Conservation (phyloP, 1,140 invertebrate species). For the Drosophila asahinai region DNA sequence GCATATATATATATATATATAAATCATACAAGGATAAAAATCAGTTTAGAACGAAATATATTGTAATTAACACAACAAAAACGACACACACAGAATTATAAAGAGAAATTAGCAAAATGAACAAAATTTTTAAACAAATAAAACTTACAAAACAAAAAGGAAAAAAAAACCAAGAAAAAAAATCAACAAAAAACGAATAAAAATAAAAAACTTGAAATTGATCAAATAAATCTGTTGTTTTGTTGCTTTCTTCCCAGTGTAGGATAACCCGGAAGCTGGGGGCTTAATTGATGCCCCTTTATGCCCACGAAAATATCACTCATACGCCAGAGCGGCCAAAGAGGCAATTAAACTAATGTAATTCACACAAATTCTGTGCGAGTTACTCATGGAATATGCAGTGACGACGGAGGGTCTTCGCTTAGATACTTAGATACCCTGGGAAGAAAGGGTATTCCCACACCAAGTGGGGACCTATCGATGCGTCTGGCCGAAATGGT, state of each 20-base stretch:
- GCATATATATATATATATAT: constrained; percentile 30
- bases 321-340: constrained; percentile 44
- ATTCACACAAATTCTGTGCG: constrained; percentile 47
- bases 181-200: constrained; percentile 56
- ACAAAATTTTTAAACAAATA: constrained; percentile 84
- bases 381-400: constrained; percentile 1
- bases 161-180: constrained; percentile 46
- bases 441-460: constrained; percentile 4
- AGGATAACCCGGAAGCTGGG: constrained; percentile 45
- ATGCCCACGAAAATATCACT: constrained; percentile 29
- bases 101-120: constrained; percentile 81
- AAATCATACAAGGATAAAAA: constrained; percentile 63
- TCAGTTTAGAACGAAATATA: constrained; percentile 80
- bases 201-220: constrained; percentile 76
- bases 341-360: constrained; percentile 63
- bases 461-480: neutral
- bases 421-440: neutral
- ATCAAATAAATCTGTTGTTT: constrained; percentile 61
- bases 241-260: neutral
- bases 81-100: constrained; percentile 65
- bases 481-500: constrained; percentile 5
- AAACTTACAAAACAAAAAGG: constrained; percentile 59
- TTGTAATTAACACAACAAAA: constrained; percentile 71
- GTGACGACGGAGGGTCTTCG: neutral
- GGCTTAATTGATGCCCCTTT: constrained; percentile 41